These are phyloP conservation scores for Siniperca obscura DNA, from an alignment of 2,797 vertebrate genomes.

Conservation along the genomic window DNA sequence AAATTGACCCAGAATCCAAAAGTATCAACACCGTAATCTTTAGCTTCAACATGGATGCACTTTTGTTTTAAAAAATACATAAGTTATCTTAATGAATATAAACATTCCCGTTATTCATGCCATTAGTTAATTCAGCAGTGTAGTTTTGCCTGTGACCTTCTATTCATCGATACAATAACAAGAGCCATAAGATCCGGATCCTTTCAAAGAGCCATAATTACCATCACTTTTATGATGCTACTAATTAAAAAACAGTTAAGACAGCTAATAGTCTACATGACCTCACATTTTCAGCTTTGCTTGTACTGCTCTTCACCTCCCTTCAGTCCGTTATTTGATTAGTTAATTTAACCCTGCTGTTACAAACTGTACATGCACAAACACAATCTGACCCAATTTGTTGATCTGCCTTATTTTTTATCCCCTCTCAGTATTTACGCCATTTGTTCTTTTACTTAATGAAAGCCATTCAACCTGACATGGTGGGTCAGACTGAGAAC, in stretches of 20 bases:
- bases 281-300: background rate
- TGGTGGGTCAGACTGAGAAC: background rate
- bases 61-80: too few species aligned
- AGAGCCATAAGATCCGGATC: background rate
- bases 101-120: background rate
- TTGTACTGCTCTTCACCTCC: background rate
- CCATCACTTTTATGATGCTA: background rate
- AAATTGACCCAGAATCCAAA: too few species aligned
- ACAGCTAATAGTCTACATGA: background rate
- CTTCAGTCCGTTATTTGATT: background rate
- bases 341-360: background rate
- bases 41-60: too few species aligned
- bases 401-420: background rate
- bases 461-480: background rate
- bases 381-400: background rate
- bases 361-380: background rate
- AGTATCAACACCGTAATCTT: too few species aligned
- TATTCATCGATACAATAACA: background rate
- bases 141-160: background rate
- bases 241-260: background rate
- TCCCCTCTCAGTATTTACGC: too few species aligned
- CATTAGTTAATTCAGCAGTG: background rate
- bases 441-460: background rate
- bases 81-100: background rate
- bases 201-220: too few species aligned